Evolutionary conservation across 1,140 invertebrate genomes (phyloP).

Genomic region (Musca domestica): DNA sequence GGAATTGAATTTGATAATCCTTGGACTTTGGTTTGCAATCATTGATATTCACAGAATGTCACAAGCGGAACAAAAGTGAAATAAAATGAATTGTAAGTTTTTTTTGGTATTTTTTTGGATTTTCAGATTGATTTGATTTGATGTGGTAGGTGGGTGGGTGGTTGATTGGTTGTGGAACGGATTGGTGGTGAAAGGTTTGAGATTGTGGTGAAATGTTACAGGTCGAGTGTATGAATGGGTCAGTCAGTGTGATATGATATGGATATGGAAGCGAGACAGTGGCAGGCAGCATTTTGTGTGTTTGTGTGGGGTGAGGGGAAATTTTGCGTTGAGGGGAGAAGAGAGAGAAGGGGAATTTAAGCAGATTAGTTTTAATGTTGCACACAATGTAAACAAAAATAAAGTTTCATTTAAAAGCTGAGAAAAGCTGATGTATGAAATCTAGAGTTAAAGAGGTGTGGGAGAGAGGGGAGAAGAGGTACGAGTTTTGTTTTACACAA

Average conservation of each 20-base stretch:
- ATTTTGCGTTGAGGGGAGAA: constrained; percentile 8
- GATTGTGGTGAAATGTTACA: background rate
- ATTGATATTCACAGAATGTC: background rate
- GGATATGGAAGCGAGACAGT: no score
- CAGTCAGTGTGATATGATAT: no score
- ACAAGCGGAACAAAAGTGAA: constrained; percentile 8
- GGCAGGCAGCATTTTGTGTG: background rate
- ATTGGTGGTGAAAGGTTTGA: background rate
- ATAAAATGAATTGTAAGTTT: constrained; percentile 3
- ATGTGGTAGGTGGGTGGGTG: constrained; percentile 5
- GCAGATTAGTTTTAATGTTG: constrained; percentile 25
- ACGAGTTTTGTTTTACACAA: background rate
- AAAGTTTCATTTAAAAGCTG: background rate
- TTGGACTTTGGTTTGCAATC: constrained; percentile 22
- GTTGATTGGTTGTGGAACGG: constrained; percentile 6
- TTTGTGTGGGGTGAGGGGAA: constrained; percentile 15
- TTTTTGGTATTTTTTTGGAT: constrained; percentile 13
- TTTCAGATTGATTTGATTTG: constrained; percentile 15
- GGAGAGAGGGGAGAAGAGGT: background rate
- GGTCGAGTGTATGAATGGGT: background rate
- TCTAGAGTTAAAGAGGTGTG: background rate
- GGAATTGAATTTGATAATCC: constrained; percentile 50
- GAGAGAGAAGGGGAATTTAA: constrained; percentile 24
- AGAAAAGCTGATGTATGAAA: no score
- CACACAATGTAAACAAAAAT: constrained; percentile 7